These are phyloP conservation scores for Aspidiotus rigidus DNA, from an alignment of 2,888 invertebrate species.

Conservation along the genomic window DNA sequence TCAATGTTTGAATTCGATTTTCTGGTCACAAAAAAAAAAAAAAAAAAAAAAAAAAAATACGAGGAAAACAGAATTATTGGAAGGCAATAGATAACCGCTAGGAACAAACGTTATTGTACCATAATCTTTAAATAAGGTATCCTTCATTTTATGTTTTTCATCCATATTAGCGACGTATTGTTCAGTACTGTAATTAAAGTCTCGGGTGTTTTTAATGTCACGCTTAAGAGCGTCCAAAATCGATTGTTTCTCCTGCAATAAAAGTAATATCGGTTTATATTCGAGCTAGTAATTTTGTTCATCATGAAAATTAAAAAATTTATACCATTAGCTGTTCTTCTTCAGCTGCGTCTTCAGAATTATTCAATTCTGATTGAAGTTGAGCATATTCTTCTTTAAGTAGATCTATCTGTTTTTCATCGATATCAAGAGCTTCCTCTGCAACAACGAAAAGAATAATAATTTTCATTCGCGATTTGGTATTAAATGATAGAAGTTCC, in stretches of 20 bases:
- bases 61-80: not conserved
- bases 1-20: not conserved
- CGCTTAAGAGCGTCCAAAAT: not conserved
- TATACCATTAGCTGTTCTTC: constrained; percentile 3
- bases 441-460: constrained; percentile 1
- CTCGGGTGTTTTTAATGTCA: constrained; percentile 1
- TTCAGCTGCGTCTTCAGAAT: constrained; percentile 30
- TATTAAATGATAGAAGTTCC: constrained; percentile 22
- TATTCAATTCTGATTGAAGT: constrained; percentile 27
- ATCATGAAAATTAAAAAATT: too few relatives aligned
- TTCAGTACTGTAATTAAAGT: constrained; percentile 7
- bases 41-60: too few relatives aligned
- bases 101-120: not conserved
- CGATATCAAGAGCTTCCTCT: constrained; percentile 31
- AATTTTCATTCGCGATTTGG: constrained; percentile 16
- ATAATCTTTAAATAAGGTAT: not conserved
- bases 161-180: constrained; percentile 1
- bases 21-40: not conserved
- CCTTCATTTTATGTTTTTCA: constrained; percentile 10
- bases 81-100: not conserved
- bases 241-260: too few relatives aligned
- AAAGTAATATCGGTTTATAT: too few relatives aligned
- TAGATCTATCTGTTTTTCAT: constrained; percentile 25
- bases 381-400: constrained; percentile 23
- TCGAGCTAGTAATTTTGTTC: too few relatives aligned